phyloP scores from a whole-genome alignment of 2,113 vertebrate genomes.

The Myotis yumanensis region DNA sequence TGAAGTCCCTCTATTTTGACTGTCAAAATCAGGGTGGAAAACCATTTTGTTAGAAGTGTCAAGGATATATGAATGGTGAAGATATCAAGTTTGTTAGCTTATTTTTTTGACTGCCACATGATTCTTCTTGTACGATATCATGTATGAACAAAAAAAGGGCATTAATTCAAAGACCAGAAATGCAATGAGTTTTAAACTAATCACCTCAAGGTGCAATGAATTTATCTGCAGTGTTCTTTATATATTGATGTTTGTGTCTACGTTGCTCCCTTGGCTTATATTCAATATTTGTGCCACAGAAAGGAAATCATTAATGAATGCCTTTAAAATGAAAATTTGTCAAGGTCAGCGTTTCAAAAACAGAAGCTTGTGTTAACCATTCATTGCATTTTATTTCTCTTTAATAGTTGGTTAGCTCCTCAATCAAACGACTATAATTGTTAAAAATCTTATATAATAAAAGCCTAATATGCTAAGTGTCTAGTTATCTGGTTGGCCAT shows the following conservation, averaged over 20 bases:
- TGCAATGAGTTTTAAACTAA: constrained; percentile 50
- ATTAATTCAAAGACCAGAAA: constrained; percentile 68
- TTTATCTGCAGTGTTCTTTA: constrained; percentile 46
- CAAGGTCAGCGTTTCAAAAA: constrained; percentile 69
- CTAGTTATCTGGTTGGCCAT: too few species aligned
- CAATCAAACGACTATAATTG: constrained; percentile 52
- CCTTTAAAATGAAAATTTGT: constrained; percentile 69
- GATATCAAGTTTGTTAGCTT: constrained; percentile 64
- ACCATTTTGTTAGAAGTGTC: constrained; percentile 63
- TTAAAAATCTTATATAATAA: neutral
- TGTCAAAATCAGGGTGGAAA: constrained; percentile 62
- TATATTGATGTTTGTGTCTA: neutral
- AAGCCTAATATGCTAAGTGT: too few species aligned
- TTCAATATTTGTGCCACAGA: constrained; percentile 39
- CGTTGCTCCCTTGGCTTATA: neutral
- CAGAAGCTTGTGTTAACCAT: constrained; percentile 50
- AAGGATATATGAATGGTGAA: constrained; percentile 68
- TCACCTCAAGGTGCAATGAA: neutral
- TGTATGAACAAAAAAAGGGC: constrained; percentile 53
- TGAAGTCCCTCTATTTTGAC: constrained; percentile 47
- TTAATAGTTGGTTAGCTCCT: constrained; percentile 46
- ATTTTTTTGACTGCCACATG: constrained; percentile 45
- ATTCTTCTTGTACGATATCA: constrained; percentile 62
- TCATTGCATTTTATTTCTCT: constrained; percentile 46
- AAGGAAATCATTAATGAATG: constrained; percentile 47